Base-by-base conservation (phyloP, 1,140 invertebrate genomes). In the Heliconius nattereri region DNA sequence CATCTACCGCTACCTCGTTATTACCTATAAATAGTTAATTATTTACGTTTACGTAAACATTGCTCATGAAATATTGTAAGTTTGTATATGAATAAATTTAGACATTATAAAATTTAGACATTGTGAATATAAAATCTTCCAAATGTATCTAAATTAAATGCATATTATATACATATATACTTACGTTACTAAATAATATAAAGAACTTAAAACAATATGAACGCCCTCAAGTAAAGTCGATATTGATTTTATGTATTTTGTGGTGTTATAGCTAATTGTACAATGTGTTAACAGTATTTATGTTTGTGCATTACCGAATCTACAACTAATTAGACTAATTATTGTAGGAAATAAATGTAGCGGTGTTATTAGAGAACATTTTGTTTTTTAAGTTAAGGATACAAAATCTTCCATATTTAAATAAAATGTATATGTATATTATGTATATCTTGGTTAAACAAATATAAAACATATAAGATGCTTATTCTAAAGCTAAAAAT, bases 1-100 rank as follows among this genome's bases (percentile, higher is more conserved):
- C 20, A 8, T 57, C 54, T 57, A 23, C n/a, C n/a, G 54, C 54
- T 77, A 78, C 75, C 75, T 81, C 75, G 66, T 66, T 66, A 29
- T 66, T 66, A 29, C 26, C 26, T 29, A 13, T 29, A 66, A 66
- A 26, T 66, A 57, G n/a, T 26, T 26, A 26, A 11, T 66, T 11
- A 13, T 66, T 26, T 29, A 66, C 23, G 23, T 26, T 66, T 66
- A 66, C 23, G 9, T 66, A 66, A 26, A 29, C 23, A 66, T 66
- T 66, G 60, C 60, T 66, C 60, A 66, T 26, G 29, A 66, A 66
- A 66, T 29, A 66, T 66, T 66, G 11, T 66, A 29, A 29, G 23
- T 66, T 26, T 66, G 11, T 66, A 57, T 57, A 19, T 57, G 6
- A 57, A 57, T 23, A 23, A 57, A 20, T 52, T 52, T 52, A n/a